Percentiles rank a stretch among this genome's conserved stretches.
phyloP scores from a whole-genome alignment of 2,888 invertebrate genomes.

The Clepsis dumicolana region DNA sequence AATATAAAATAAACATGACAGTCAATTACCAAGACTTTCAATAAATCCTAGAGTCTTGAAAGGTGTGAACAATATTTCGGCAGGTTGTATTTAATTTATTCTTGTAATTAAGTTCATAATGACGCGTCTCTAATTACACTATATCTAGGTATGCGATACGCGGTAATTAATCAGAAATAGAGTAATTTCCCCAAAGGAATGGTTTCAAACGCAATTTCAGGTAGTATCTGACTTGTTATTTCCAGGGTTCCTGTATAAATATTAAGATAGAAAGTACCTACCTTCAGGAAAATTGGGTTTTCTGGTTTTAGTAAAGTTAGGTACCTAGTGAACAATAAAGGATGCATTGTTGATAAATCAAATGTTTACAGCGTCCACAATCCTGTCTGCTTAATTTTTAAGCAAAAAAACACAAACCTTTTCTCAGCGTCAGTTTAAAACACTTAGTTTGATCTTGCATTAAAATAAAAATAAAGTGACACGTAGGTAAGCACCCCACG shows the following conservation, averaged over 20 bases:
- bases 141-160: not conserved
- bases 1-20: not conserved
- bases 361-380: too few species aligned
- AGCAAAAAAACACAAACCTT: too few species aligned
- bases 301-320: too few species aligned
- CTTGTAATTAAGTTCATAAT: conserved; percentile 19
- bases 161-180: conserved; percentile 28
- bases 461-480: too few species aligned
- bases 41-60: not conserved
- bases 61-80: not conserved
- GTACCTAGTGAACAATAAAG: too few species aligned
- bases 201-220: conserved; percentile 19
- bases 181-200: conserved; percentile 26
- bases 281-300: too few species aligned
- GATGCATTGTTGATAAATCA: too few species aligned
- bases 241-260: too few species aligned
- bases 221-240: too few species aligned
- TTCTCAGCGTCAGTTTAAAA: too few species aligned
- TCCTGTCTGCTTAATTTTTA: too few species aligned
- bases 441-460: not conserved
- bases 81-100: not conserved
- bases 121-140: conserved; percentile 8
- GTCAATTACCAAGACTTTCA: not conserved
- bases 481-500: not conserved
- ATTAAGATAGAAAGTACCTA: too few species aligned